Percentiles rank a stretch among this genome's conserved stretches.
These are phyloP conservation scores for Hydropotes inermis DNA, from an alignment of 2,113 vertebrate genomes.

Conservation along the genomic window DNA sequence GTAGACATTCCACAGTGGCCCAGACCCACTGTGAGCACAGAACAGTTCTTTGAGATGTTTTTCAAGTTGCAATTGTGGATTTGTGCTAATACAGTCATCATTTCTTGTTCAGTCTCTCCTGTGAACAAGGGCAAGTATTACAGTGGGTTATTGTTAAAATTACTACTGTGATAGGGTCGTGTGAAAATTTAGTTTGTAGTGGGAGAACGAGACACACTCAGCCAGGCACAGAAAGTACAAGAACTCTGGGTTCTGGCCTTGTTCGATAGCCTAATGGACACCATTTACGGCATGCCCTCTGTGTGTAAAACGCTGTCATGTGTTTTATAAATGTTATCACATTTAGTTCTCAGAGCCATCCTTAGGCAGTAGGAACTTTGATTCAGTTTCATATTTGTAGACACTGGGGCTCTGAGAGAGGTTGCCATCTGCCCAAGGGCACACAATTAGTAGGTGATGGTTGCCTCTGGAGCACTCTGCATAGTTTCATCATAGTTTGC, in stretches of 20 bases:
- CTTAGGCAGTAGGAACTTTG: neutral
- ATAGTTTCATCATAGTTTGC: neutral
- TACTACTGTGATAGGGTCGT: neutral
- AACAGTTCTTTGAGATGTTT: neutral
- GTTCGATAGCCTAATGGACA: neutral
- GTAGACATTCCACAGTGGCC: neutral
- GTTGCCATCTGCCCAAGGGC: neutral
- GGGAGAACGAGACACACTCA: neutral
- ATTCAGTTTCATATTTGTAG: neutral
- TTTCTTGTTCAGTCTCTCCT: neutral
- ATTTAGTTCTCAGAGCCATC: neutral
- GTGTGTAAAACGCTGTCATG: neutral
- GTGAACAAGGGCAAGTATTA: neutral
- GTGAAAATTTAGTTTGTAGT: neutral
- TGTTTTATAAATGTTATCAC: neutral
- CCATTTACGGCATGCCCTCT: neutral
- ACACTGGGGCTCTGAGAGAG: neutral
- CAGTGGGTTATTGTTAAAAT: neutral
- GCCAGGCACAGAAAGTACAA: neutral
- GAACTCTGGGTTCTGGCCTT: neutral
- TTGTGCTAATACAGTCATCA: neutral
- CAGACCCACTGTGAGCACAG: neutral
- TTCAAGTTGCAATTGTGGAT: neutral
- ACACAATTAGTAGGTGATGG: neutral
- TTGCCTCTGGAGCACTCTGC: neutral